phyloP scores from a whole-genome alignment of 2,888 invertebrate genomes.

The Lochmaea crataegi region DNA sequence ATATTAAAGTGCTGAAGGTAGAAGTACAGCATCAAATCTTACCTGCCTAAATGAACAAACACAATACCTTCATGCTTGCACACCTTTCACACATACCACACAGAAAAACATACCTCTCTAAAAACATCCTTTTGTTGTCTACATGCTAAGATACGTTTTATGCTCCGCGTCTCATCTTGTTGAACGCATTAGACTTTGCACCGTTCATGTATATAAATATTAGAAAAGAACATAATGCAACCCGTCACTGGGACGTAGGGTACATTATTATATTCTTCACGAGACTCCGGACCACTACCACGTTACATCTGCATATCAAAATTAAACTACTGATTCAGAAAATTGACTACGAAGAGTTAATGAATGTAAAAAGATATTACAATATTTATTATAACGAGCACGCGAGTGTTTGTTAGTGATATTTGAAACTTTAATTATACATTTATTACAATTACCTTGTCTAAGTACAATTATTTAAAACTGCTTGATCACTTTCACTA shows the following conservation, averaged over 20 bases:
- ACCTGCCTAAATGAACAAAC: slow-evolving; percentile 45
- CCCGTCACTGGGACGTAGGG: slow-evolving; percentile 7
- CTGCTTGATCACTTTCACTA: neutral
- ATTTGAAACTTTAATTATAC: neutral
- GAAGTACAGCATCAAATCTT: slow-evolving; percentile 42
- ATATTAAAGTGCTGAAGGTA: slow-evolving; percentile 60
- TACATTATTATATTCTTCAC: slow-evolving; percentile 8
- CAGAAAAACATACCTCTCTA: slow-evolving; percentile 43
- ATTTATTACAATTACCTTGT: too few relatives aligned
- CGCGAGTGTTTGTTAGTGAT: too few relatives aligned
- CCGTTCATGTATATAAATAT: slow-evolving; percentile 42
- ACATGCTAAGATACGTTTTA: slow-evolving; percentile 47
- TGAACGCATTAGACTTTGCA: slow-evolving; percentile 50
- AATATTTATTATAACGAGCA: neutral
- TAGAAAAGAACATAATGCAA: slow-evolving; percentile 23
- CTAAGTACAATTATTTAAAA: neutral
- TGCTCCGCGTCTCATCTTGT: slow-evolving; percentile 54
- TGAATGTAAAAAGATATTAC: neutral
- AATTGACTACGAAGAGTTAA: neutral
- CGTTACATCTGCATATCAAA: slow-evolving; percentile 7
- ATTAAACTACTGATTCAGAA: slow-evolving; percentile 5
- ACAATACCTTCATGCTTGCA: slow-evolving; percentile 46
- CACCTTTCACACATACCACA: slow-evolving; percentile 45
- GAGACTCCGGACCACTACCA: neutral
- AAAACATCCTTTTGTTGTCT: slow-evolving; percentile 43